phyloP scores from a whole-genome alignment of 2,888 invertebrate species.

The Caenorhabditis sulstoni region DNA sequence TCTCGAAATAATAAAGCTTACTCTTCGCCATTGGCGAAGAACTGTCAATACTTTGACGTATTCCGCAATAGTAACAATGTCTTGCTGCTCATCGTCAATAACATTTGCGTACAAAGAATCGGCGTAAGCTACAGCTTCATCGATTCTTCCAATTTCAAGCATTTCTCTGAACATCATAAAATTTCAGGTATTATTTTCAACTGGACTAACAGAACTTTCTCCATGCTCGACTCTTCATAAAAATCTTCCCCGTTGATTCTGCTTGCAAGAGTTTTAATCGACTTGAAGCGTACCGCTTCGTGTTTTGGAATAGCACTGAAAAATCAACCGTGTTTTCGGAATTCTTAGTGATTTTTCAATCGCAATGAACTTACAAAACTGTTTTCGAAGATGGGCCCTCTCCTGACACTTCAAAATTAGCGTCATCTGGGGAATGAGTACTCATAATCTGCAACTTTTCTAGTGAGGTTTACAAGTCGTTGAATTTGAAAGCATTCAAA shows the following conservation, averaged over 20 bases:
- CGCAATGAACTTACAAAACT: too few relatives aligned
- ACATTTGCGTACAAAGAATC: slow-evolving; percentile 52
- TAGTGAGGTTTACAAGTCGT: too few relatives aligned
- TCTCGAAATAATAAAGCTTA: slow-evolving; percentile 32
- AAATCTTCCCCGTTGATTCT: slow-evolving; percentile 51
- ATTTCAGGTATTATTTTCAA: neutral
- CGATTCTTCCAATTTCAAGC: slow-evolving; percentile 57
- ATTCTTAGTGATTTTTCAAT: too few relatives aligned
- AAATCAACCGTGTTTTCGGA: too few relatives aligned
- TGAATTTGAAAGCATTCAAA: too few relatives aligned
- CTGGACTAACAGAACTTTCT: slow-evolving; percentile 34
- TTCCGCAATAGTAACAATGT: slow-evolving; percentile 53
- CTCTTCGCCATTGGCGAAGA: slow-evolving; percentile 58
- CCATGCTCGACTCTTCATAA: slow-evolving; percentile 46
- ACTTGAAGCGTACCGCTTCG: slow-evolving; percentile 38
- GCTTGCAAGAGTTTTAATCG: slow-evolving; percentile 41
- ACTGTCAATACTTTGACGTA: slow-evolving; percentile 55
- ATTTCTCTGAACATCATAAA: slow-evolving; percentile 35
- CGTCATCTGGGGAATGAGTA: too few relatives aligned
- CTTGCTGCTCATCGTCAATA: slow-evolving; percentile 39
- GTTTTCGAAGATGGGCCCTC: too few relatives aligned
- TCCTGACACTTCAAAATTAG: too few relatives aligned
- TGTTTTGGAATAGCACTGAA: slow-evolving; percentile 49
- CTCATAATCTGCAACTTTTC: too few relatives aligned
- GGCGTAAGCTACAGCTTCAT: slow-evolving; percentile 51